Base-by-base conservation (phyloP, 2,113 vertebrate genomes). In the Ariopsis seemanni region DNA sequence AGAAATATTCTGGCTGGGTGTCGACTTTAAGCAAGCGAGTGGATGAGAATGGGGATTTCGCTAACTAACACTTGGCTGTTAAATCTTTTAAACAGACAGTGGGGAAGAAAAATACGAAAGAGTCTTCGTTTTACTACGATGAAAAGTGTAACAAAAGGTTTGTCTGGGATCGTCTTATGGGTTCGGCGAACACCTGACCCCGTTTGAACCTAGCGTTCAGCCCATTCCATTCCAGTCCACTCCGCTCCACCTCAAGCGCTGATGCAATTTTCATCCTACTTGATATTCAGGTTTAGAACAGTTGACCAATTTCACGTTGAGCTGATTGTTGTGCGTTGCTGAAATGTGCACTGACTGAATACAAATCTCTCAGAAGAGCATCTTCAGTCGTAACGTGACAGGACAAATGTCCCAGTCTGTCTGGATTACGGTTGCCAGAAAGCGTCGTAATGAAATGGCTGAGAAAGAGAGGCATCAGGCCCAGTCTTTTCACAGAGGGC, bases 381-480 rank as follows among this genome's bases (percentile, higher is more conserved):
- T 27, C n/a, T 83, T 53, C 48, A 30, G 82, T 85, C 55, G 7
- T 77, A 77, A 62, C 1, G 42, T 77, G 34, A 77, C 58, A 15
- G 42, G 34, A 17, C 27, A 50, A 77, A 50, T 10, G 55, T 85
- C 52, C 58, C 63, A 27, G 27, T 60, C 67, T 11, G 5, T 85
- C 84, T 67, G 22, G 7, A 11, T 85, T 85, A 60, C 17, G 60
- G 57, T 57, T 27, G 71, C 67, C 34, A 77, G 84, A 77, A 85
- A 62, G 7, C 20, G 2, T 62, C 50, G 34, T 63, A 77, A 77
- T 77, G 55, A 34, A 71, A 53, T 42, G 65, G 83, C 53, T 4
- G 52, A 71, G 83, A 77, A 57, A n/a, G 72, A 27, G 27, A 62
- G 58, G 67, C 30, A 74, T 57, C 83, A 58, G 8, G 50, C 83